These are phyloP conservation scores for Homalodisca vitripennis DNA, from an alignment of 1,140 invertebrate genomes.

Conservation along the genomic window DNA sequence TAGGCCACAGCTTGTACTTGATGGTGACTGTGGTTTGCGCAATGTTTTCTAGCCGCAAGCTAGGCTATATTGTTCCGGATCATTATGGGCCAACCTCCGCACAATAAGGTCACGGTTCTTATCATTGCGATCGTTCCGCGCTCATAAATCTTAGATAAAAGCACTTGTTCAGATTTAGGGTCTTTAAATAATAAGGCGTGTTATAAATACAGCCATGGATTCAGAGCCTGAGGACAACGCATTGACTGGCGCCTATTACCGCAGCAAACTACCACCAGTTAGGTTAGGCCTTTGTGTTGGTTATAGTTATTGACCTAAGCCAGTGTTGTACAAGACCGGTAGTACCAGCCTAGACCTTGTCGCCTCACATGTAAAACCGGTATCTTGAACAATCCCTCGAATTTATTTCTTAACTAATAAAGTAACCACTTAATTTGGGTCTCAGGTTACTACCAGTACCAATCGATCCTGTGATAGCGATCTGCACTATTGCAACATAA, in stretches of 20 bases:
- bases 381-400: constrained; percentile 8
- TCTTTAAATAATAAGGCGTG: not conserved
- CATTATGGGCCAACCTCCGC: not conserved
- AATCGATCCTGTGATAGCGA: not conserved
- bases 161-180: not conserved
- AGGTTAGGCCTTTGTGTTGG: too few species aligned
- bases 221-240: not conserved
- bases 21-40: not conserved
- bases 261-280: too few species aligned
- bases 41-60: constrained; percentile 7
- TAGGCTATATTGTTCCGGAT: not conserved
- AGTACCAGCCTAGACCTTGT: constrained; percentile 18
- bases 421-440: constrained; percentile 15
- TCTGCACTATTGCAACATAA: not conserved
- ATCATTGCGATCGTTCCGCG: not conserved
- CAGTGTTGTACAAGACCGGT: too few species aligned
- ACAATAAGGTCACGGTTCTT: not conserved
- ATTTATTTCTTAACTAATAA: constrained; percentile 3
- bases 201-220: not conserved
- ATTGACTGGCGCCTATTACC: too few species aligned
- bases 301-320: too few species aligned
- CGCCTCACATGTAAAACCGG: not conserved
- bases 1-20: too few species aligned
- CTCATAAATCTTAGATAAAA: not conserved
- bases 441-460: not conserved